These are phyloP conservation scores for Monopis laevigella DNA, from an alignment of 2,888 invertebrate species.

Conservation along the genomic window DNA sequence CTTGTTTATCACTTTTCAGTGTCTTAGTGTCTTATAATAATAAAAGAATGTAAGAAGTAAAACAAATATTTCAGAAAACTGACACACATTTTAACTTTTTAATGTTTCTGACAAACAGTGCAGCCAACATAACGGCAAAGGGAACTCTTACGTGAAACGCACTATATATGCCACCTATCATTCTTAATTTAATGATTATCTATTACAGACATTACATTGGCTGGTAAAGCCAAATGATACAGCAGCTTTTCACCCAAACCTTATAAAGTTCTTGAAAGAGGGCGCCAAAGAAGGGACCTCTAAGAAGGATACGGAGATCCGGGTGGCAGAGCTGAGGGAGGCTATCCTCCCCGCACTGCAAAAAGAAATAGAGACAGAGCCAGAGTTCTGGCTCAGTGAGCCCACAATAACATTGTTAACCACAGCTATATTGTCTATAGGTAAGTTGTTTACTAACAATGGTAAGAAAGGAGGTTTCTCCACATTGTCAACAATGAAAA, in stretches of 20 bases:
- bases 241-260: conserved; percentile 83
- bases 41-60: too few species aligned
- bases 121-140: too few species aligned
- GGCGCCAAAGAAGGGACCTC: conserved; percentile 77
- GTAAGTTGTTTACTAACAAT: conserved; percentile 33
- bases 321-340: conserved; percentile 75
- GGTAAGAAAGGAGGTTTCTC: too few species aligned
- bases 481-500: too few species aligned
- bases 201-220: conserved; percentile 76
- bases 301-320: conserved; percentile 75
- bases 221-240: conserved; percentile 84
- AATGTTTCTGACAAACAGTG: too few species aligned
- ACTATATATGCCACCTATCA: conserved; percentile 6
- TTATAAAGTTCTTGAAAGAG: conserved; percentile 76
- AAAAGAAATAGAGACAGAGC: conserved; percentile 63
- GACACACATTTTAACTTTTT: too few species aligned
- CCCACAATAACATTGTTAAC: conserved; percentile 74
- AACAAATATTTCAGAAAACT: too few species aligned
- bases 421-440: conserved; percentile 74
- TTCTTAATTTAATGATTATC: not conserved
- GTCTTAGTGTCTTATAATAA: too few species aligned
- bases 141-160: too few species aligned
- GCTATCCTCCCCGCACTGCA: conserved; percentile 70
- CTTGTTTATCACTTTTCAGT: too few species aligned
- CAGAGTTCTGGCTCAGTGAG: conserved; percentile 74